A percentile compares a stretch with the other conserved stretches of the same genome.
phyloP scores from a whole-genome alignment of 2,797 vertebrate species.

The Coregonus ussuriensis region DNA sequence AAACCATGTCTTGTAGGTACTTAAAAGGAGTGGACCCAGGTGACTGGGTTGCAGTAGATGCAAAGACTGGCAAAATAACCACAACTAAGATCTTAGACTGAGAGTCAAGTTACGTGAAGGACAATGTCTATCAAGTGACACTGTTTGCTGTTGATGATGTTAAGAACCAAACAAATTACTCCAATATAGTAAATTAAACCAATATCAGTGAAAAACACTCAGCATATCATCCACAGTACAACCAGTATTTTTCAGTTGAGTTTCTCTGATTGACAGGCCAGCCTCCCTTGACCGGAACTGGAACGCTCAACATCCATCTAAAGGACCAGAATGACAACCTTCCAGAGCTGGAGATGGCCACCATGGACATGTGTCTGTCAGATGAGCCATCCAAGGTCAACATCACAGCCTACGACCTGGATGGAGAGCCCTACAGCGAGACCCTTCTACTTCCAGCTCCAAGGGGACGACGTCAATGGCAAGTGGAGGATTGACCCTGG shows the following conservation, averaged over 20 bases:
- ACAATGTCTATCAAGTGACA: conserved; percentile 54
- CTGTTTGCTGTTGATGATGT: conserved; percentile 64
- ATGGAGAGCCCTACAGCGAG: conserved; percentile 54
- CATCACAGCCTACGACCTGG: conserved; percentile 58
- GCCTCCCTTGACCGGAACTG: conserved; percentile 63
- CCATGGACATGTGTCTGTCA: conserved; percentile 58
- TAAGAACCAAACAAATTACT: conserved; percentile 32
- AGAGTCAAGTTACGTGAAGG: conserved; percentile 59
- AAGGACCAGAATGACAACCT: conserved; percentile 63
- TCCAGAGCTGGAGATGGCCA: conserved; percentile 35
- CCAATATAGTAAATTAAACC: not conserved
- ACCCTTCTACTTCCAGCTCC: conserved; percentile 68
- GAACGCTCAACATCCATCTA: conserved; percentile 56
- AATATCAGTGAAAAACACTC: not conserved
- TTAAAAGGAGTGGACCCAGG: conserved; percentile 55
- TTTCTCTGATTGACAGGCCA: conserved; percentile 52
- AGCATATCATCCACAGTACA: not conserved
- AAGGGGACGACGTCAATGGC: conserved; percentile 55
- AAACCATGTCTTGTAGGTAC: conserved; percentile 54
- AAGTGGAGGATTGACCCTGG: conserved; percentile 67
- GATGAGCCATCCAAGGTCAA: conserved; percentile 27
- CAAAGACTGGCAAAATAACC: conserved; percentile 58
- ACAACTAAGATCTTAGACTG: conserved; percentile 56
- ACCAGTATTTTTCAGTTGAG: not conserved
- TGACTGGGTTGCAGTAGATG: conserved; percentile 58